A percentile compares a stretch with the other conserved stretches of the same genome.
These are phyloP conservation scores for Ardeotis arabs DNA, from an alignment of 2,113 vertebrate species.

Conservation along the genomic window DNA sequence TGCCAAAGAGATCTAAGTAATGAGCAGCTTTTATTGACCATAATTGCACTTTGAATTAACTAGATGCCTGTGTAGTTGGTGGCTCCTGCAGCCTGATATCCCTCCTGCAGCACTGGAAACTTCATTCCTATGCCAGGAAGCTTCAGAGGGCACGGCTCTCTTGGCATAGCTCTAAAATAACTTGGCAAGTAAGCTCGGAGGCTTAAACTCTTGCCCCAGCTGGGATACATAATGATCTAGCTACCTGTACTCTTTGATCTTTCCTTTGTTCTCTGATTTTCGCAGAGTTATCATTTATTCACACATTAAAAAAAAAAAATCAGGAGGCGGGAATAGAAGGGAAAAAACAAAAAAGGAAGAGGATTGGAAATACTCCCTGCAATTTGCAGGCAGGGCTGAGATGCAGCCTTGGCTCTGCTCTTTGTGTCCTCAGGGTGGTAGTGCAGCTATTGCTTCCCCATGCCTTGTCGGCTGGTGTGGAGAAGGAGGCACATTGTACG, in stretches of 20 bases:
- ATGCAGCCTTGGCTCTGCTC: neutral
- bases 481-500: neutral
- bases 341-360: neutral
- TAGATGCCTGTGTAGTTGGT: constrained; percentile 11
- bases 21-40: neutral
- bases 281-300: neutral
- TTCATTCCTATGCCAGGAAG: constrained; percentile 20
- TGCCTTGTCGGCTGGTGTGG: neutral
- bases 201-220: constrained; percentile 13
- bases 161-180: constrained; percentile 19
- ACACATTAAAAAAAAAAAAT: neutral
- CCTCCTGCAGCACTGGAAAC: neutral
- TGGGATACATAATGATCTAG: constrained; percentile 14
- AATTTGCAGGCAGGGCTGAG: neutral
- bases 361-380: neutral
- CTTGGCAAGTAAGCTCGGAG: constrained; percentile 4
- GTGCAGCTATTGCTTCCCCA: neutral
- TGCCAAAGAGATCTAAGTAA: neutral
- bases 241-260: constrained; percentile 38
- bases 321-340: neutral
- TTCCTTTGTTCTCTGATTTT: constrained; percentile 34
- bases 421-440: constrained; percentile 44
- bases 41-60: constrained; percentile 35
- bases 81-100: constrained; percentile 26
- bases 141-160: constrained; percentile 35